These are phyloP conservation scores for Sander lucioperca DNA, from an alignment of 2,113 vertebrate genomes.

Conservation along the genomic window DNA sequence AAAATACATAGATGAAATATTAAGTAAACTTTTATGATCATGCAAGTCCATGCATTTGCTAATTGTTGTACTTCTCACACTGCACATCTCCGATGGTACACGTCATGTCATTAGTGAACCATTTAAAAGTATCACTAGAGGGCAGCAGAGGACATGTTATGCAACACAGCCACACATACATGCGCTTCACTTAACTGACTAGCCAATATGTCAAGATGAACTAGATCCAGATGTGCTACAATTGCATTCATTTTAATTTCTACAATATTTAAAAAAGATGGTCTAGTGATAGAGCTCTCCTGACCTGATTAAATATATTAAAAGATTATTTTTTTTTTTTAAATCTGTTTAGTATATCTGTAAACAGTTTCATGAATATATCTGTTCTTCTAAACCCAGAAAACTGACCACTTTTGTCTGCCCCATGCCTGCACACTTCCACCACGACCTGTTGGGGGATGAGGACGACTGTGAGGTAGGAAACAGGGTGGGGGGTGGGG, in stretches of 20 bases:
- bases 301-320: not conserved
- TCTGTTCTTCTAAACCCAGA: constrained; percentile 23
- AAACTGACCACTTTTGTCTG: constrained; percentile 25
- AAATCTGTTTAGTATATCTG: not conserved
- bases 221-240: constrained; percentile 60
- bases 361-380: constrained; percentile 12
- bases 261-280: not conserved
- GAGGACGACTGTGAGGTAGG: constrained; percentile 47
- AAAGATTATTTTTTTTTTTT: not conserved
- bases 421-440: constrained; percentile 23
- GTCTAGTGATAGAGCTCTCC: not conserved
- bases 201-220: constrained; percentile 34
- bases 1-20: not conserved
- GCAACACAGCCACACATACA: not conserved
- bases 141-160: constrained; percentile 72
- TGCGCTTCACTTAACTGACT: not conserved
- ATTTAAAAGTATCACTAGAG: constrained; percentile 64
- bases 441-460: constrained; percentile 42
- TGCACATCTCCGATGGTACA: not conserved
- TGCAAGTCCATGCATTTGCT: not conserved
- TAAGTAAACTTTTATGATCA: not conserved
- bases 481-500: constrained; percentile 59
- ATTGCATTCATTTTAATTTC: constrained; percentile 13
- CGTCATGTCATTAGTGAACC: not conserved
- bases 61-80: not conserved